These are phyloP conservation scores for Acanthoscelides obtectus DNA, from an alignment of 2,888 invertebrate species.

Conservation along the genomic window DNA sequence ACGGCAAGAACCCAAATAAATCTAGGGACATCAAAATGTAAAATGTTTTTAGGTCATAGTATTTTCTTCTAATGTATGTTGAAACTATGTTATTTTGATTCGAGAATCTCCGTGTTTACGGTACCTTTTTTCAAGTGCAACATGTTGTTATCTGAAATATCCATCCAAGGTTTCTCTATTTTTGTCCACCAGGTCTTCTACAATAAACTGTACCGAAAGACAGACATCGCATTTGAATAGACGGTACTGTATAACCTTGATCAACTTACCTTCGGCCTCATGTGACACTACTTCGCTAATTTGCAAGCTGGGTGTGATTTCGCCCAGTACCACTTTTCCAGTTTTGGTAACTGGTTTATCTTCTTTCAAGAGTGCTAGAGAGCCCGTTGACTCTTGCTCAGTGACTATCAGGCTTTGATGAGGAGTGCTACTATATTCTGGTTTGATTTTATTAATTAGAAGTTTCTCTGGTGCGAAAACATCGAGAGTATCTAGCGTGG, in stretches of 20 bases:
- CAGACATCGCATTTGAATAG: neutral
- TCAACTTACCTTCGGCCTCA: constrained; percentile 50
- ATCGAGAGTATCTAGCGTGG: constrained; percentile 39
- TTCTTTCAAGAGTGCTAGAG: constrained; percentile 47
- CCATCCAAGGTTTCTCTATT: neutral
- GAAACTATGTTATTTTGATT: too few relatives aligned
- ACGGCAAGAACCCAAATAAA: too few relatives aligned
- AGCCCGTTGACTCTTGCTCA: constrained; percentile 48
- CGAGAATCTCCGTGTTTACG: too few relatives aligned
- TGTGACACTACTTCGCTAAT: constrained; percentile 49
- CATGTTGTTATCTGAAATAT: neutral
- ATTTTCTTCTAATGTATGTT: too few relatives aligned
- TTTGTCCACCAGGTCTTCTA: neutral
- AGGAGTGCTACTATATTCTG: constrained; percentile 19
- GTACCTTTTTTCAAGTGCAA: too few relatives aligned
- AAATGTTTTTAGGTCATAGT: too few relatives aligned
- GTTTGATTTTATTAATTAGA: constrained; percentile 32
- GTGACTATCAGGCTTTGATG: constrained; percentile 51
- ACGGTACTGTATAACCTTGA: neutral
- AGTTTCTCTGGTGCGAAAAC: constrained; percentile 32
- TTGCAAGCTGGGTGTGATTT: constrained; percentile 43
- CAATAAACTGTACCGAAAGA: neutral
- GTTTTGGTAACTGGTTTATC: constrained; percentile 47
- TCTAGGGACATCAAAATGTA: too few relatives aligned
- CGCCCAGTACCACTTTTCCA: constrained; percentile 42